These are phyloP conservation scores for Sinohyriopsis cumingii DNA, from an alignment of 2,888 invertebrate species.

Conservation along the genomic window DNA sequence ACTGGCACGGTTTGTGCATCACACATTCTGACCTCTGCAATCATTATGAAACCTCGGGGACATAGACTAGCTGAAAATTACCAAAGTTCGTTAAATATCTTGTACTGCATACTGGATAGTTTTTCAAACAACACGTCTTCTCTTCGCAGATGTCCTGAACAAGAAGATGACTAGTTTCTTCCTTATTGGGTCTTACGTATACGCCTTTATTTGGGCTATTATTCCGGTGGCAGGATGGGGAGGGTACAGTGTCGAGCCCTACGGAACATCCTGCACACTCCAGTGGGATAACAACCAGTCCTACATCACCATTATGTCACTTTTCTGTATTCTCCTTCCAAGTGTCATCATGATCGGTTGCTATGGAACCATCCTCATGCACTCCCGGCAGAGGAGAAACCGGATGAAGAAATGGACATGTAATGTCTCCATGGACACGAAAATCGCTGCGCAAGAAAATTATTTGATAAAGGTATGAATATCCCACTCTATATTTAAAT, in stretches of 20 bases:
- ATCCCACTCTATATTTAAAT: background rate
- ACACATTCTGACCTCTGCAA: too few species aligned
- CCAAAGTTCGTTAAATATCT: too few species aligned
- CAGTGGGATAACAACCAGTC: conserved; percentile 39
- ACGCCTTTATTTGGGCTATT: conserved; percentile 40
- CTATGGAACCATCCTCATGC: conserved; percentile 36
- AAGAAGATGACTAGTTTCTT: conserved; percentile 16
- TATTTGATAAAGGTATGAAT: conserved; percentile 6
- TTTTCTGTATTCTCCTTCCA: conserved; percentile 41
- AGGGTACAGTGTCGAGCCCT: conserved; percentile 43
- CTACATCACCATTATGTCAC: conserved; percentile 38
- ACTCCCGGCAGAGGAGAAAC: conserved; percentile 23
- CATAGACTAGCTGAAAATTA: too few species aligned
- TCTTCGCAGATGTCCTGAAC: conserved; percentile 27
- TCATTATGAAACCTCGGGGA: too few species aligned
- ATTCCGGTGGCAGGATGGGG: conserved; percentile 46
- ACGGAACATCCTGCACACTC: conserved; percentile 53
- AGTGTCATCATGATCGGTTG: conserved; percentile 32
- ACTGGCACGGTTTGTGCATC: too few species aligned
- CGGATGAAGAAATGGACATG: conserved; percentile 4
- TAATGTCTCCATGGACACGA: background rate
- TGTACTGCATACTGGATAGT: too few species aligned
- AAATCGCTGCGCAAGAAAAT: background rate
- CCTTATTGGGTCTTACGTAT: conserved; percentile 33
- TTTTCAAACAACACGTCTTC: background rate